Evolutionary conservation across 1,140 invertebrate genomes (phyloP).

Genomic region (Streblospio benedicti): DNA sequence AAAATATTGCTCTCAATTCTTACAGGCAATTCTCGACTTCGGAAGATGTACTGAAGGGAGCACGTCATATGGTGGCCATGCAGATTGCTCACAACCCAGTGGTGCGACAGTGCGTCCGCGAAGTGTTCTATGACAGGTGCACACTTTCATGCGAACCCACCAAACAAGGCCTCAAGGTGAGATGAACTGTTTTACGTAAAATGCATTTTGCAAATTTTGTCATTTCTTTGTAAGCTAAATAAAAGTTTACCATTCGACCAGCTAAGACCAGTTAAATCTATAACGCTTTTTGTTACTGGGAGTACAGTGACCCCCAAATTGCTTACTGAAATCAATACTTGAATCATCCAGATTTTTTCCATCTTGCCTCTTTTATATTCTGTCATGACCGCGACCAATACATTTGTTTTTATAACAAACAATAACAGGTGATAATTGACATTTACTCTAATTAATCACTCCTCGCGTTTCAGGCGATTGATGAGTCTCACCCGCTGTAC

Average conservation of each 20-base stretch:
- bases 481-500: constrained; percentile 75
- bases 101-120: constrained; percentile 73
- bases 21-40: constrained; percentile 41
- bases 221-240: background rate
- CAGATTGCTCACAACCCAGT: constrained; percentile 86
- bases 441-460: no score
- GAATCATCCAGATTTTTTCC: background rate
- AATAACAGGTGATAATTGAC: no score
- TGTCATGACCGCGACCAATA: background rate
- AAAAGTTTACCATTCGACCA: background rate
- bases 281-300: no score
- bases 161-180: constrained; percentile 76
- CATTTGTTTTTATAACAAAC: background rate
- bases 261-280: no score
- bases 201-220: background rate
- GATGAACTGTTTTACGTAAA: no score
- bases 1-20: no score
- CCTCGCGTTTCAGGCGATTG: constrained; percentile 38
- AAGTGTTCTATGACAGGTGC: constrained; percentile 84
- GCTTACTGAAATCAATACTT: no score
- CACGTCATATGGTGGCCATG: constrained; percentile 85
- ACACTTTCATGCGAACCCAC: constrained; percentile 76
- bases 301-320: no score
- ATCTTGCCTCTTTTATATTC: background rate
- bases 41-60: constrained; percentile 58